Evolutionary conservation across 2,113 vertebrate species (phyloP), one percentile per base, ranked within the genome.

Genomic region (Microcebus tavaratra): DNA sequence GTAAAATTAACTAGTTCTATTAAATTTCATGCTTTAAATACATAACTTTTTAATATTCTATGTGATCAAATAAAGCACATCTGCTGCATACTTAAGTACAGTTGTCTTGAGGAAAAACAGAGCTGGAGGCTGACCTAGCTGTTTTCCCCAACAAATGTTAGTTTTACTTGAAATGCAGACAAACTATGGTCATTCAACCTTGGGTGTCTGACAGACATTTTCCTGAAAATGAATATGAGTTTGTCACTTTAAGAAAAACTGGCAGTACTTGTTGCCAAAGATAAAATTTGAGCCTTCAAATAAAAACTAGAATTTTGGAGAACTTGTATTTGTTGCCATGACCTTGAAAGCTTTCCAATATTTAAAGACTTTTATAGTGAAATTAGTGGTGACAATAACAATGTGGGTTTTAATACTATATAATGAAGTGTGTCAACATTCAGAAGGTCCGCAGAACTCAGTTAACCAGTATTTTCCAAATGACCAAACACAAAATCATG

Each of bases 301-400:
- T 63, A 65, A 78, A 88, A 93, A 91, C 21, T 27, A 93, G 61
- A 88, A 91, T 73, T 96, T 82, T 70, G 42, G 45, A 94, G 65
- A 92, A 72, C 59, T 21, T 79, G 21, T 36, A 65, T 81, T 92
- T 87, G 70, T 5, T 2, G 92, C 61, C 11, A 12, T 73, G 83
- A 84, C 23, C 27, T 39, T n/a, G 31, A 93, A 8, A 39, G 59
- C 48, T 83, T 96, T 65, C 25, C 6, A 82, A 78, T 42, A 78
- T 21, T 39, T 94, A 96, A 70, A 76, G 57, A 82, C 10, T 79
- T 79, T 63, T 70, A 50, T 27, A 67, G 55, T 72, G 48, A 76
- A 88, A 67, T 14, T 20, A 25, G 39, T 75, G 39, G 8, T 45
- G 27, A 50, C 79, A 90, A 57, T 68, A 95, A 63, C 1, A 45